Evolutionary conservation across 64 coral and sea anemone genomes (phyloP).

Genomic region (Montipora capricornis): DNA sequence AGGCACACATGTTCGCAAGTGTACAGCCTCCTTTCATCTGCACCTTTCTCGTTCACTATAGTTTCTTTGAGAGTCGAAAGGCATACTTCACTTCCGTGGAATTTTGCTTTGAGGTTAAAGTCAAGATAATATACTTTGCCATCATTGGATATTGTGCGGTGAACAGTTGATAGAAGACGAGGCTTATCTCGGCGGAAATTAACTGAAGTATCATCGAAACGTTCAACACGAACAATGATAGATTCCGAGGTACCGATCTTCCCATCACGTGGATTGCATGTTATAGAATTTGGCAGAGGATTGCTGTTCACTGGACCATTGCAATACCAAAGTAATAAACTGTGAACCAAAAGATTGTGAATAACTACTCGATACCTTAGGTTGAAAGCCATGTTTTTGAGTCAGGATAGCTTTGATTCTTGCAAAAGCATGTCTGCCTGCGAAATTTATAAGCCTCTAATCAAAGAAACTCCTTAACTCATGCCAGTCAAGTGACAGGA

Average conservation of each 20-base stretch:
- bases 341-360: background rate
- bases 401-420: background rate
- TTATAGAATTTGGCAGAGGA: background rate
- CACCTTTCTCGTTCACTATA: constrained; percentile 38
- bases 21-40: background rate
- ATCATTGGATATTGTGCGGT: constrained; percentile 42
- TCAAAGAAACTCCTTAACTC: background rate
- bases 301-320: background rate
- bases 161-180: background rate
- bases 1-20: constrained; percentile 54
- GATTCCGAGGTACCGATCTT: background rate
- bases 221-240: constrained; percentile 8
- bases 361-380: background rate
- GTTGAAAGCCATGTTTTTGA: constrained; percentile 2
- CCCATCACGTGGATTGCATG: constrained; percentile 41
- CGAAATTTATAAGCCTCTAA: background rate
- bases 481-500: constrained; percentile 13
- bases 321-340: background rate
- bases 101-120: constrained; percentile 23
- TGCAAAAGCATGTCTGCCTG: background rate
- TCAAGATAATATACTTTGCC: constrained; percentile 20
- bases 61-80: constrained; percentile 37
- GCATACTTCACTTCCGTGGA: constrained; percentile 53
- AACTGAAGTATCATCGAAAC: background rate
- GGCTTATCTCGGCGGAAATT: constrained; percentile 16